These are phyloP conservation scores for Wiebesia pumilae DNA, from an alignment of 1,140 invertebrate genomes.

Conservation along the genomic window DNA sequence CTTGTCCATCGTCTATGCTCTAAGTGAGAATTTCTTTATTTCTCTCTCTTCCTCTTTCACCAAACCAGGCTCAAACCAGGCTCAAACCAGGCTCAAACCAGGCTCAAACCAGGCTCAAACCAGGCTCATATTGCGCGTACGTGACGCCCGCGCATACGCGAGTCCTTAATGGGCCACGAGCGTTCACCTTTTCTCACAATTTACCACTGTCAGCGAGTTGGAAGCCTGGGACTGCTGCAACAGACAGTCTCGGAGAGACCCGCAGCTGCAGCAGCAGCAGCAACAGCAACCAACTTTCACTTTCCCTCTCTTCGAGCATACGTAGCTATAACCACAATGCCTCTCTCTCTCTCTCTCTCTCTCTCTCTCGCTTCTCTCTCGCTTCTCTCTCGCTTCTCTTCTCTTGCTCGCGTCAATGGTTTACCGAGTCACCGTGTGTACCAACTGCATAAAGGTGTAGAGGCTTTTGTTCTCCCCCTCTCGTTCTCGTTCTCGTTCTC, in stretches of 20 bases:
- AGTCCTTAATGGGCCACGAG: constrained; percentile 44
- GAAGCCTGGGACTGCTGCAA: constrained; percentile 8
- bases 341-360: constrained; percentile 46
- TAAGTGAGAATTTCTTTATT: neutral
- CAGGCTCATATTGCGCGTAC: constrained; percentile 36
- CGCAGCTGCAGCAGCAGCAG: constrained; percentile 25
- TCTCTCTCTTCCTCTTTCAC: neutral
- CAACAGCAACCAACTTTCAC: constrained; percentile 47
- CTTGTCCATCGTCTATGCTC: neutral
- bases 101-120: too few relatives aligned
- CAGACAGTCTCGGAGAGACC: neutral
- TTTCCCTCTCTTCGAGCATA: constrained; percentile 43
- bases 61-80: too few relatives aligned
- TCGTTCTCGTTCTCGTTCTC: neutral
- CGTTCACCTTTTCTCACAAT: constrained; percentile 53
- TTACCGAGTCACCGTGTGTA: constrained; percentile 21
- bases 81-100: too few relatives aligned
- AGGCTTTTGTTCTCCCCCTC: neutral
- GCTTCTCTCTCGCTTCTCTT: too few relatives aligned
- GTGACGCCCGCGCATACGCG: neutral
- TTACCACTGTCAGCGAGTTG: constrained; percentile 46
- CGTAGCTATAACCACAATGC: constrained; percentile 3
- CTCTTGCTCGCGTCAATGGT: constrained; percentile 25
- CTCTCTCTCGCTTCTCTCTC: constrained; percentile 30
- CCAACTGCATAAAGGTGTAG: neutral